Percentiles rank a stretch among this genome's conserved stretches.
These are phyloP conservation scores for Alectura lathami DNA, from an alignment of 2,113 vertebrate species.

Conservation along the genomic window DNA sequence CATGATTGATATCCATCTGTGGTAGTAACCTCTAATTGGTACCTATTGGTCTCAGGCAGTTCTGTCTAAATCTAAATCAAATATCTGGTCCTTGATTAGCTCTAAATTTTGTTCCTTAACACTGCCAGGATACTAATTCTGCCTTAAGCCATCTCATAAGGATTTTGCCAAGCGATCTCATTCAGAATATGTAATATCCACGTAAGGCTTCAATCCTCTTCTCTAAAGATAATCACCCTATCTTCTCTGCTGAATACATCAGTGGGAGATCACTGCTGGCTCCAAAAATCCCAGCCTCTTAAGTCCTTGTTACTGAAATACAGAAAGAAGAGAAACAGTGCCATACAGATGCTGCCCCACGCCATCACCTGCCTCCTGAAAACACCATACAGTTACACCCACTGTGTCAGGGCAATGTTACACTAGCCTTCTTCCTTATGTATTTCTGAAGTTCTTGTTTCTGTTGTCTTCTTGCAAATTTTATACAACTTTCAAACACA, in stretches of 20 bases:
- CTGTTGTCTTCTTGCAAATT: neutral
- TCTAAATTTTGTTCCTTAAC: neutral
- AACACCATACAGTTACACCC: rapidly evolving
- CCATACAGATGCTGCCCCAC: neutral
- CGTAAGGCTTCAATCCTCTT: neutral
- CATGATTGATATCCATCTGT: neutral
- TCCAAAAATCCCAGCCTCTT: neutral
- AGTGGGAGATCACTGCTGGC: neutral
- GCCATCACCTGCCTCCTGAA: rapidly evolving
- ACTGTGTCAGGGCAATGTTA: rapidly evolving
- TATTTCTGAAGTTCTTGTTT: neutral
- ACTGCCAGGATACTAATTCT: neutral
- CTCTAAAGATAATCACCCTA: neutral
- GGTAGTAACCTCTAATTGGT: neutral
- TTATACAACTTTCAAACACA: neutral
- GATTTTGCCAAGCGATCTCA: neutral
- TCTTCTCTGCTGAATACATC: neutral
- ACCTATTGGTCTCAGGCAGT: neutral
- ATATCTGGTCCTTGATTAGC: neutral
- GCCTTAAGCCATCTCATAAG: neutral
- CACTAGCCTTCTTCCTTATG: neutral
- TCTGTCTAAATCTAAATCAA: neutral
- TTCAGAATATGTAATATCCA: neutral
- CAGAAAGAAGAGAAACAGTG: neutral
- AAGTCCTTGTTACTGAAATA: neutral